A percentile compares a stretch with the other conserved stretches of the same genome.
Evolutionary conservation across 1,140 invertebrate genomes (phyloP).

Genomic region (Cheumatopsyche charites): DNA sequence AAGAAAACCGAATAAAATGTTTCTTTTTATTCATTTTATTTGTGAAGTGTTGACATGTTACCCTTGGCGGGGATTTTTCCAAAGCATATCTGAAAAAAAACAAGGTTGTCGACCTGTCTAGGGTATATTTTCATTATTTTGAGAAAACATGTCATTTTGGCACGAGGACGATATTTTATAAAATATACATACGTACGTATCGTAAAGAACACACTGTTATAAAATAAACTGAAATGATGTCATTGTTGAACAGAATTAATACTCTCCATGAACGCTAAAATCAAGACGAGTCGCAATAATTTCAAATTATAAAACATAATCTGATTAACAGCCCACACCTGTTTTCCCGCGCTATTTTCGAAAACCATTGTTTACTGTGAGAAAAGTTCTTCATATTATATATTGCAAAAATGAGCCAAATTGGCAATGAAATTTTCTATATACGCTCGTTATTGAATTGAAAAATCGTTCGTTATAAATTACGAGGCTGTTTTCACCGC

Average conservation of each 20-base stretch:
- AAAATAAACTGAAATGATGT: background rate
- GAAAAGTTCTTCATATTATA: background rate
- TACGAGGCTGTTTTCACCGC: no score
- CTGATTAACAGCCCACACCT: constrained; percentile 20
- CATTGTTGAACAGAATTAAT: no score
- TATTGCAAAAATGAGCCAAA: constrained; percentile 29
- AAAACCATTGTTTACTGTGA: constrained; percentile 8
- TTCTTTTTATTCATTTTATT: no score
- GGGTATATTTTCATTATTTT: constrained; percentile 12
- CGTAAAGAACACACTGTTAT: background rate
- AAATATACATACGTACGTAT: background rate
- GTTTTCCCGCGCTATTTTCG: background rate
- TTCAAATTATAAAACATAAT: background rate
- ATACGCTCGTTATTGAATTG: background rate
- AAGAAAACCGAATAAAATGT: no score
- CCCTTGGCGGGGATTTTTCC: background rate
- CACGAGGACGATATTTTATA: constrained; percentile 4
- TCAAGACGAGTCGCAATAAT: no score
- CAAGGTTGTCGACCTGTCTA: background rate
- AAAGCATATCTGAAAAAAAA: background rate
- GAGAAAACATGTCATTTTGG: background rate
- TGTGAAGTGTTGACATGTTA: background rate
- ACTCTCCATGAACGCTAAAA: no score
- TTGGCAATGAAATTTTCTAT: constrained; percentile 26
- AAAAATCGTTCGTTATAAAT: no score